Conservation (phyloP, 2,113 vertebrate genomes). For the Aspiorhynchus laticeps region DNA sequence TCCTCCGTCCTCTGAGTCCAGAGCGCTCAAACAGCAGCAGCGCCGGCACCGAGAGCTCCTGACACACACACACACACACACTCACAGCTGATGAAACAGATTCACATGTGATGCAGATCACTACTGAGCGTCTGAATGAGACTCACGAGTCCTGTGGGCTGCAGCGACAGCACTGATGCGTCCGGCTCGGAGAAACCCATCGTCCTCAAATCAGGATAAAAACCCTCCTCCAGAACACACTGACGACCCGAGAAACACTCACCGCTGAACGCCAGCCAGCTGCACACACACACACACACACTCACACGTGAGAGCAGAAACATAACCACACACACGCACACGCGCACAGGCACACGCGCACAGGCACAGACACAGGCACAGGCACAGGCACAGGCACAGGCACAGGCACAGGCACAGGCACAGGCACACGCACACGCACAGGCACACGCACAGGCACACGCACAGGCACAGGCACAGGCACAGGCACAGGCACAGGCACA, state of each 20-base stretch:
- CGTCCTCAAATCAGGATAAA: constrained; percentile 81
- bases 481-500: too few relatives aligned
- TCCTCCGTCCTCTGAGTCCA: constrained; percentile 85
- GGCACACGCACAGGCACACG: too few relatives aligned
- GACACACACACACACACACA: constrained; percentile 15
- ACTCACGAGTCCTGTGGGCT: constrained; percentile 85
- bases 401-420: constrained; percentile 3
- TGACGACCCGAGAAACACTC: constrained; percentile 82
- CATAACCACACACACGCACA: neutral
- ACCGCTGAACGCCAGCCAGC: constrained; percentile 86
- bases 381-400: rapidly evolving
- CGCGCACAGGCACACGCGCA: neutral
- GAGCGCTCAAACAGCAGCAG: constrained; percentile 86
- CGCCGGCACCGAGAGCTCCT: constrained; percentile 90
- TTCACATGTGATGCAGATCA: neutral
- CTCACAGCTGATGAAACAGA: neutral
- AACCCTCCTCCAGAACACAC: constrained; percentile 89
- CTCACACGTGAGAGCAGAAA: neutral
- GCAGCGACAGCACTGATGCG: constrained; percentile 80
- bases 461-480: too few relatives aligned
- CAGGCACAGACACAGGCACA: neutral
- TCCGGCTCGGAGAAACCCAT: constrained; percentile 81
- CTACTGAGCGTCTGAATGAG: neutral
- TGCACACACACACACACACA: constrained; percentile 64
- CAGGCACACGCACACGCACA: too few relatives aligned